phyloP scores from a whole-genome alignment of 23 tunicate genomes.

The Corella eumyota region DNA sequence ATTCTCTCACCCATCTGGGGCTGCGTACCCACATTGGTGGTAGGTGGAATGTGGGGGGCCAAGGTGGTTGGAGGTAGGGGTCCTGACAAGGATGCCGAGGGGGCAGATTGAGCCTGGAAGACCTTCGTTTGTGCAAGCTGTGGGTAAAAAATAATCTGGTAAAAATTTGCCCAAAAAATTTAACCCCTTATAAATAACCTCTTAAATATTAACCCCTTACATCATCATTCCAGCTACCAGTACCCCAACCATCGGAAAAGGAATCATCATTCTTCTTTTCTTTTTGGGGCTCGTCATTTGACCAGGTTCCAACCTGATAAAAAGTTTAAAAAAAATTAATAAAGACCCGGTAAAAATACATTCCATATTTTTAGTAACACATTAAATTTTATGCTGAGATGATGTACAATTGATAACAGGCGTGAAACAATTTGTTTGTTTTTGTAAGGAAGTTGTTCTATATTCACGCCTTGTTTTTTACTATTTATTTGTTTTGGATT shows the following conservation, averaged over 20 bases:
- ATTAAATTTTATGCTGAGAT: too few species aligned
- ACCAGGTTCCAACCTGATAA: constrained; percentile 71
- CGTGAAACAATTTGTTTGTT: too few species aligned
- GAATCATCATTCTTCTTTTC: constrained; percentile 36
- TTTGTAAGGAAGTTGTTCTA: too few species aligned
- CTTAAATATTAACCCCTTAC: constrained; percentile 5
- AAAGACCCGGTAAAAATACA: too few species aligned
- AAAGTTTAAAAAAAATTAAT: not conserved
- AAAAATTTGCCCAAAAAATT: too few species aligned
- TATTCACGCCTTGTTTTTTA: too few species aligned
- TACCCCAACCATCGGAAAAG: constrained; percentile 56
- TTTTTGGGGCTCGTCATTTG: constrained; percentile 59
- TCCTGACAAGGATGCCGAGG: constrained; percentile 2
- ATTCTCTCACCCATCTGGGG: constrained; percentile 86
- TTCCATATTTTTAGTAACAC: too few species aligned
- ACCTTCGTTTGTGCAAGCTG: constrained; percentile 77
- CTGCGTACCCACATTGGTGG: constrained; percentile 1
- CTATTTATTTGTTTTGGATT: too few species aligned
- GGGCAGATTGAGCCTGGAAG: constrained; percentile 74
- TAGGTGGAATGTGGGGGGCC: constrained; percentile 12
- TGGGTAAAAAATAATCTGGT: too few species aligned
- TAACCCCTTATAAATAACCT: too few species aligned
- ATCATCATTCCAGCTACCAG: constrained; percentile 68
- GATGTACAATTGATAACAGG: too few species aligned
- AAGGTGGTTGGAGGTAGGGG: constrained; percentile 10